Conservation (phyloP, 2,888 invertebrate genomes). For the Chesias legatella region DNA sequence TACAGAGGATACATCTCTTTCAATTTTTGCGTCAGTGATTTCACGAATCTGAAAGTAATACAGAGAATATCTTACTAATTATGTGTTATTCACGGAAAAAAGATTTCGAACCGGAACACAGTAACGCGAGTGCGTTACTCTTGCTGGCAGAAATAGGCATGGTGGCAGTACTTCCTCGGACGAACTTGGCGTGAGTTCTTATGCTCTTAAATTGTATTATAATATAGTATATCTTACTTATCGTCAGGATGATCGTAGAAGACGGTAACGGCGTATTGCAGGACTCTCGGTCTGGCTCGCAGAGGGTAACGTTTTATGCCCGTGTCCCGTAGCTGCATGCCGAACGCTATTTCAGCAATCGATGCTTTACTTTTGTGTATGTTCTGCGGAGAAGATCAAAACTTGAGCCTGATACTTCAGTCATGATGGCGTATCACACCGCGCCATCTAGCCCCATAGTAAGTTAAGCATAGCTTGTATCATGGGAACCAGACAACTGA, state of each 20-base stretch:
- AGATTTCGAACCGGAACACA: no score
- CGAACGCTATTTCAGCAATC: slow-evolving; percentile 94
- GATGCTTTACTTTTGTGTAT: slow-evolving; percentile 92
- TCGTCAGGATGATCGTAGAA: slow-evolving; percentile 90
- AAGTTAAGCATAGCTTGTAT: no score
- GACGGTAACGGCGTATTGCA: slow-evolving; percentile 94
- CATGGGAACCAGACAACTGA: no score
- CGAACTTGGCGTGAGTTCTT: no score
- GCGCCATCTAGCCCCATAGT: no score
- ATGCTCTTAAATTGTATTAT: no score
- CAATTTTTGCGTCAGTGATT: slow-evolving; percentile 86
- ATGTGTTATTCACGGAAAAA: no score
- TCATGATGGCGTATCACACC: no score
- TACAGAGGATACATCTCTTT: slow-evolving; percentile 86
- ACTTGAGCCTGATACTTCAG: not conserved
- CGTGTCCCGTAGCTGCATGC: slow-evolving; percentile 93
- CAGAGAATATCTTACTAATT: no score
- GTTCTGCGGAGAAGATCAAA: slow-evolving; percentile 71
- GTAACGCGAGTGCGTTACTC: no score
- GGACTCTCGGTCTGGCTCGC: slow-evolving; percentile 89
- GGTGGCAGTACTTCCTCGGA: no score
- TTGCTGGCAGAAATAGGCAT: no score
- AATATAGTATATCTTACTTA: slow-evolving; percentile 71
- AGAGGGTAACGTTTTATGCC: slow-evolving; percentile 94
- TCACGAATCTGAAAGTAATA: slow-evolving; percentile 83